Base-by-base conservation (phyloP, 2,888 invertebrate genomes). In the Proisotoma minuta region DNA sequence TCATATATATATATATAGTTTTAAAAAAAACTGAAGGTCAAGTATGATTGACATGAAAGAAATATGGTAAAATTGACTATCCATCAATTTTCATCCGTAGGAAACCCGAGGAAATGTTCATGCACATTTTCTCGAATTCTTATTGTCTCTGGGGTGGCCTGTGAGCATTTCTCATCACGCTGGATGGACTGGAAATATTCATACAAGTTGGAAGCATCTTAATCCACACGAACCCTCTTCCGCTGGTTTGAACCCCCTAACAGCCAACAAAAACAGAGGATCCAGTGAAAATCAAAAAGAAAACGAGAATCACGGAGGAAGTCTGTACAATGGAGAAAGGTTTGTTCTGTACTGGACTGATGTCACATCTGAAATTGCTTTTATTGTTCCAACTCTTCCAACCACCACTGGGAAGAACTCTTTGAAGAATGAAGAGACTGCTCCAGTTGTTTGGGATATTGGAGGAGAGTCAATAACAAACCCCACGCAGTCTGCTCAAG, bases 311-410 rank as follows among this genome's bases (percentile, higher is more conserved):
- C 82, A 82, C 70, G 85, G 87, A 15, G 90, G 89, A 49, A 77
- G 85, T 68, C 78, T 86, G 57, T 95, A 89, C 76, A 56, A 92
- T 78, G 95, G 94, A 0, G 84, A 86, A 59, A 85, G 87, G 61
- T 87, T 89, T 77, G 87, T 94, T 2, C 81, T 97, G 1, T 97
- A 96, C 78, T 97, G 96, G 96, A 90, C 95, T 1, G 96, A 97
- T 78, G 89, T 92, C 0, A 88, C 87, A 53, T 89, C 91, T 2
- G 98, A 99, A 81, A 86, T 98, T 59, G 94, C 96, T 1, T 96
- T 98, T 79, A 86, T 98, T 20, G 90, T 97, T 57, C 97, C 98
- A 0, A 82, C 98, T 20, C 90, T 97, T 57, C 97, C 98, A 0
- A 82, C 84, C 15, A 34, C 34, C 15, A 15, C 84, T 3, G 68